Percentiles rank a stretch among this genome's conserved stretches.
These are phyloP conservation scores for Anisognathus igniventris DNA, from an alignment of 2,797 vertebrate species.

Conservation along the genomic window DNA sequence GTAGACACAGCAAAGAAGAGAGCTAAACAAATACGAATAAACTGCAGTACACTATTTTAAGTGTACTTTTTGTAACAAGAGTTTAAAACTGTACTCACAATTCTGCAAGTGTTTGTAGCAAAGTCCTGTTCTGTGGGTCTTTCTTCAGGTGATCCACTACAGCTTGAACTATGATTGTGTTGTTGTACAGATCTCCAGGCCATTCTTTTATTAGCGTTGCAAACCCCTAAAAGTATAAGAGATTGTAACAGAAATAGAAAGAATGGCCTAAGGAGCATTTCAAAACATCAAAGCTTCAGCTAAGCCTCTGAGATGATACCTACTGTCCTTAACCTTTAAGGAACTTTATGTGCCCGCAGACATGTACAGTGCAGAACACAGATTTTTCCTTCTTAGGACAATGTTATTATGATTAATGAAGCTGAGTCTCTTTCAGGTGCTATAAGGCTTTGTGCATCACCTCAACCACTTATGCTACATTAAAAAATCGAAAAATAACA, in stretches of 20 bases:
- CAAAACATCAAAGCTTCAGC: slow-evolving; percentile 3
- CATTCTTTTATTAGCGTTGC: slow-evolving; percentile 92
- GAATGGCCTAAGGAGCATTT: not conserved
- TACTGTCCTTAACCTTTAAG: slow-evolving; percentile 21
- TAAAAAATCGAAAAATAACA: not conserved
- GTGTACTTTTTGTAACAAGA: not conserved
- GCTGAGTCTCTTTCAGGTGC: not conserved
- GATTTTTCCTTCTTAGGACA: not conserved
- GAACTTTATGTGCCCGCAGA: not conserved
- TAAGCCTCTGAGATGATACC: slow-evolving; percentile 6
- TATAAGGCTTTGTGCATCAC: not conserved
- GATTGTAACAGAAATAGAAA: slow-evolving; percentile 27
- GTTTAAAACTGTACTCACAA: slow-evolving; percentile 79
- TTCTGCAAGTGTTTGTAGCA: slow-evolving; percentile 92
- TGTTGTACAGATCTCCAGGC: slow-evolving; percentile 98
- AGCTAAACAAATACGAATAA: not conserved
- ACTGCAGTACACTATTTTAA: not conserved
- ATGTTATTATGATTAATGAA: slow-evolving; percentile 2
- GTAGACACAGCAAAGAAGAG: not conserved
- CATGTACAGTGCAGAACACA: not conserved
- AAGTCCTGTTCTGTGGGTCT: slow-evolving; percentile 86
- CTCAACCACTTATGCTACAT: not conserved
- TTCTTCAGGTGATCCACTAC: slow-evolving; percentile 91
- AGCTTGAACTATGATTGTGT: slow-evolving; percentile 92
- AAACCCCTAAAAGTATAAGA: slow-evolving; percentile 83